These are phyloP conservation scores for Xanthorhoe designata DNA, from an alignment of 2,888 invertebrate species.

Conservation along the genomic window DNA sequence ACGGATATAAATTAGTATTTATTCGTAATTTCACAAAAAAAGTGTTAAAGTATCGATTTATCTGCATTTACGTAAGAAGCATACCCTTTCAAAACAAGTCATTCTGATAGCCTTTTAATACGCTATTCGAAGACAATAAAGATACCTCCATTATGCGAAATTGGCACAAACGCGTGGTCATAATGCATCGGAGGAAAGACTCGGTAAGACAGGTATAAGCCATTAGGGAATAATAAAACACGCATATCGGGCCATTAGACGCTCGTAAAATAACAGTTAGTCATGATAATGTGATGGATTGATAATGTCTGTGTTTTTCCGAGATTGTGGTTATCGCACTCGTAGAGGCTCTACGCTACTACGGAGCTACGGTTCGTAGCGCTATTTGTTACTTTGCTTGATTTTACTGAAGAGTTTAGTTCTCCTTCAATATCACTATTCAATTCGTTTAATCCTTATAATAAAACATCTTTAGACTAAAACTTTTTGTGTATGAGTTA, in stretches of 20 bases:
- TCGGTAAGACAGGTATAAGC: conserved; percentile 82
- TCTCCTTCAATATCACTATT: background rate
- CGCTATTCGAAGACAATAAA: conserved; percentile 70
- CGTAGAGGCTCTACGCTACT: conserved; percentile 43
- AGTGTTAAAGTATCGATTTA: background rate
- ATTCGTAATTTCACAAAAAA: too few species aligned
- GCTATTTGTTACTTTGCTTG: background rate
- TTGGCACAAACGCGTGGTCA: conserved; percentile 76
- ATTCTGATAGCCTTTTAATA: conserved; percentile 60
- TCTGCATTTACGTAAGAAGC: background rate
- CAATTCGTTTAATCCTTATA: too few species aligned
- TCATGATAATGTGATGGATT: conserved; percentile 81
- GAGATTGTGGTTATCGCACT: conserved; percentile 48
- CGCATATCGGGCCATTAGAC: conserved; percentile 83
- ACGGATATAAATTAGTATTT: too few species aligned
- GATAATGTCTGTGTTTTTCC: conserved; percentile 80
- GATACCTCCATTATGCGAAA: conserved; percentile 79
- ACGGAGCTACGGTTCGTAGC: conserved; percentile 12
- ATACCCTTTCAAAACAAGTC: conserved; percentile 39
- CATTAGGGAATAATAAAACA: conserved; percentile 84
- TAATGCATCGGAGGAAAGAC: conserved; percentile 74
- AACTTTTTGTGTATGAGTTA: background rate
- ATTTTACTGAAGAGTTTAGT: background rate
- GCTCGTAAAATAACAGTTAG: conserved; percentile 85
- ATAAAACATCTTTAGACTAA: background rate